Evolutionary conservation across 2,797 vertebrate genomes (phyloP), one percentile per base, ranked within the genome.

Genomic region (Sciurus vulgaris): DNA sequence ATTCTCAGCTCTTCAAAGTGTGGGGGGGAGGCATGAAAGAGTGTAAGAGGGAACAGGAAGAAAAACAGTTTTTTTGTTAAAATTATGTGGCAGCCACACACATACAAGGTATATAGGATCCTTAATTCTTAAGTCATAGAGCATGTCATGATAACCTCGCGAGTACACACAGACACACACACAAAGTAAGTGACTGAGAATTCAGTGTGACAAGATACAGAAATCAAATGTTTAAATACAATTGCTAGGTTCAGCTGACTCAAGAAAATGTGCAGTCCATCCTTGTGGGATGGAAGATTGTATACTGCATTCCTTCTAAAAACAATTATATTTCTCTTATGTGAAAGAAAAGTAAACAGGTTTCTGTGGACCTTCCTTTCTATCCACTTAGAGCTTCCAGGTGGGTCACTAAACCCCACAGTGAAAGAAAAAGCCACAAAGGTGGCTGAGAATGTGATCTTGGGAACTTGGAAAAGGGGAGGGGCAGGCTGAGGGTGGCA

Each of bases 141-240:
- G 41, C 38, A 76, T 47, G 67, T 35, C 69, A 90, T 35, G 54
- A 81, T 28, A 91, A 56, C 35, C 51, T 85, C 51, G 41, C 33
- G 76, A 87, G 95, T 86, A 78, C 51, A 54, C 17, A 54, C 51
- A 54, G 15, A 54, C 51, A 54, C 51, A 54, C 51, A 54, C 51
- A 54, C 28, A 49, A 51, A 89, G 61, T 22, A 28, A 51, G 41
- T 89, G 76, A 79, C 14, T 17, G 22, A 72, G 76, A 95, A 92
- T 73, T 61, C 54, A 81, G 86, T 38, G 20, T 17, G 59, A 59
- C 38, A 90, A 77, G 56, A 70, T 76, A 78, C 61, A 20, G 86
- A 94, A 86, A 95, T 33, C 76, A 95, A 92, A 91, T 47, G 24
- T 38, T 87, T 41, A 89, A 86, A 79, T n/a, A 51, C 67, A 69